A percentile compares a stretch with the other conserved stretches of the same genome.
These are phyloP conservation scores for Cremastobaeus sp. DNA, from an alignment of 2,888 invertebrate species.

Conservation along the genomic window DNA sequence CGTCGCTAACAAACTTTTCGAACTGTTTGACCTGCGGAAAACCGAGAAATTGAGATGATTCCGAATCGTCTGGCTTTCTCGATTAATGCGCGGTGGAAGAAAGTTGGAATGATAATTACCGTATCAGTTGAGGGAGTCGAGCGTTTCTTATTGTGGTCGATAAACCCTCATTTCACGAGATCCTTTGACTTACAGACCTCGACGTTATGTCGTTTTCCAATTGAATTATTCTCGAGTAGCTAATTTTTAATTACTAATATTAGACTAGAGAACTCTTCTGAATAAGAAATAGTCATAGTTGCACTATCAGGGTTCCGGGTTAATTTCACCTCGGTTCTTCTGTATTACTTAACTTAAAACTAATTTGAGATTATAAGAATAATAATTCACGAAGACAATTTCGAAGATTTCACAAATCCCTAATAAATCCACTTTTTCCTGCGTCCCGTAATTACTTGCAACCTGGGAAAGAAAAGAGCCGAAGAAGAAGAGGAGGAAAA, in stretches of 20 bases:
- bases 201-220: too few relatives aligned
- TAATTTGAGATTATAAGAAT: too few relatives aligned
- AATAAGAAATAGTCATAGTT: too few relatives aligned
- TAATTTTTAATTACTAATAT: too few relatives aligned
- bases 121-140: constrained; percentile 9
- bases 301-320: too few relatives aligned
- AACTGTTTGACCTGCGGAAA: constrained; percentile 36
- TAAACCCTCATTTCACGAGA: background rate
- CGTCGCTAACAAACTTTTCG: constrained; percentile 54
- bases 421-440: constrained; percentile 28
- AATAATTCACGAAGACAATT: too few relatives aligned
- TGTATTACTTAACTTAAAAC: too few relatives aligned
- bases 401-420: constrained; percentile 2
- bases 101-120: constrained; percentile 28
- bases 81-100: constrained; percentile 21
- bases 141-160: background rate
- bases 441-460: constrained; percentile 14
- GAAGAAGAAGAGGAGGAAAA: constrained; percentile 11
- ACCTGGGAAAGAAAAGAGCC: background rate
- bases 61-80: constrained; percentile 17
- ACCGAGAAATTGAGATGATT: constrained; percentile 21
- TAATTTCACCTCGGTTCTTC: too few relatives aligned
- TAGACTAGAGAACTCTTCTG: too few relatives aligned
- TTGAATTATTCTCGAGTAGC: too few relatives aligned
- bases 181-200: background rate